Conservation (phyloP, 2,113 vertebrate genomes). For the Catharus minimus region DNA sequence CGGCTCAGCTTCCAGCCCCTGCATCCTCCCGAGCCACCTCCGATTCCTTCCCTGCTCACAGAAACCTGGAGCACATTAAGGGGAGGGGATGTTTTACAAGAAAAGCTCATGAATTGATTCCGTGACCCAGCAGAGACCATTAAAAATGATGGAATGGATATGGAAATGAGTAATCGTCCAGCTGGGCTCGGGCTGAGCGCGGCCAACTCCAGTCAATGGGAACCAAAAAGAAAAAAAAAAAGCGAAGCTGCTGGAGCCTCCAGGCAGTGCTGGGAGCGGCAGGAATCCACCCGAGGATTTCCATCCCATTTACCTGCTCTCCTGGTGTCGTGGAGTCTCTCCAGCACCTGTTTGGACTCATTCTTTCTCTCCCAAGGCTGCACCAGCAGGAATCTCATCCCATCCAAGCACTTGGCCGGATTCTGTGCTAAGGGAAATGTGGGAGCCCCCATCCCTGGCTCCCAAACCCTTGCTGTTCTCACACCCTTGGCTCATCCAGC, state of each 20-base stretch:
- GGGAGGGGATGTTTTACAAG: neutral
- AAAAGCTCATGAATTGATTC: neutral
- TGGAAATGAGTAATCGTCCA: constrained; percentile 33
- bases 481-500: neutral
- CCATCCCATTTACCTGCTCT: neutral
- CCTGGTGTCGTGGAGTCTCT: neutral
- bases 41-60: neutral
- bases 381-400: neutral
- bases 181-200: neutral
- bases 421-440: rapidly evolving
- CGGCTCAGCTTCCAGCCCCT: neutral
- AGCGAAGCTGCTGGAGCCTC: neutral
- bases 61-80: constrained; percentile 48
- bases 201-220: neutral
- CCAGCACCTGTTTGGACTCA: neutral
- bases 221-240: neutral
- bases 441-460: neutral
- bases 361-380: neutral
- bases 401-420: rapidly evolving
- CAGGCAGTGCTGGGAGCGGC: neutral
- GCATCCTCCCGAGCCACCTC: neutral
- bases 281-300: neutral
- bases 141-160: constrained; percentile 5
- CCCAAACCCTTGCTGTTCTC: neutral
- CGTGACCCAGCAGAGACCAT: neutral